Percentiles rank a stretch among this genome's conserved stretches.
Conservation (phyloP, 2,113 vertebrate species). For the Etheostoma spectabile region DNA sequence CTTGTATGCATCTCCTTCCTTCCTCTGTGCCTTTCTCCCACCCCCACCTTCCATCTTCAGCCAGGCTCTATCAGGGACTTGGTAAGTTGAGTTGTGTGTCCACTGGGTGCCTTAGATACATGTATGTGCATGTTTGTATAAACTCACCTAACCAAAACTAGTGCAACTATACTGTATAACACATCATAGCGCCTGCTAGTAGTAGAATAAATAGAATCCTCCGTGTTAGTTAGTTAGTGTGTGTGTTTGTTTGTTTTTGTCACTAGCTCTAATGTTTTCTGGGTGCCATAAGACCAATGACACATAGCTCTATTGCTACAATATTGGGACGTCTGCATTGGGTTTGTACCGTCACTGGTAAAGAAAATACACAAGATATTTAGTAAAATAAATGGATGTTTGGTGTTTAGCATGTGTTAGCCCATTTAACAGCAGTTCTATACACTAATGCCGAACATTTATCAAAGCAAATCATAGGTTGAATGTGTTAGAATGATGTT, state of each 20-base stretch:
- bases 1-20: constrained; percentile 67
- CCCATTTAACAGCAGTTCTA: constrained; percentile 16
- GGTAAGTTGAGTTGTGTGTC: constrained; percentile 89
- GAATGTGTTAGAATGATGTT: constrained; percentile 3
- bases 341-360: not conserved
- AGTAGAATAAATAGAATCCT: constrained; percentile 34
- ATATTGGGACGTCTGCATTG: not conserved
- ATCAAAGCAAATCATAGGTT: not conserved
- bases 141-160: constrained; percentile 39
- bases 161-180: constrained; percentile 12
- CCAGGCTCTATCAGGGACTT: constrained; percentile 99
- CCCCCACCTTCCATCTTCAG: constrained; percentile 89
- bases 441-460: not conserved
- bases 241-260: constrained; percentile 13
- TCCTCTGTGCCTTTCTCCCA: constrained; percentile 74
- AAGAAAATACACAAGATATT: not conserved
- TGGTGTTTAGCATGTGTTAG: constrained; percentile 28
- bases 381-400: constrained; percentile 12
- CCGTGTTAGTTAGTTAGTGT: not conserved
- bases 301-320: not conserved
- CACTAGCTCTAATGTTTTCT: constrained; percentile 7
- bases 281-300: not conserved
- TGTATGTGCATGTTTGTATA: constrained; percentile 60
- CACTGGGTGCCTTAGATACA: constrained; percentile 57
- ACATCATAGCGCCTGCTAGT: constrained; percentile 17